phyloP scores from a whole-genome alignment of 2,113 vertebrate species.

The Saccopteryx leptura region DNA sequence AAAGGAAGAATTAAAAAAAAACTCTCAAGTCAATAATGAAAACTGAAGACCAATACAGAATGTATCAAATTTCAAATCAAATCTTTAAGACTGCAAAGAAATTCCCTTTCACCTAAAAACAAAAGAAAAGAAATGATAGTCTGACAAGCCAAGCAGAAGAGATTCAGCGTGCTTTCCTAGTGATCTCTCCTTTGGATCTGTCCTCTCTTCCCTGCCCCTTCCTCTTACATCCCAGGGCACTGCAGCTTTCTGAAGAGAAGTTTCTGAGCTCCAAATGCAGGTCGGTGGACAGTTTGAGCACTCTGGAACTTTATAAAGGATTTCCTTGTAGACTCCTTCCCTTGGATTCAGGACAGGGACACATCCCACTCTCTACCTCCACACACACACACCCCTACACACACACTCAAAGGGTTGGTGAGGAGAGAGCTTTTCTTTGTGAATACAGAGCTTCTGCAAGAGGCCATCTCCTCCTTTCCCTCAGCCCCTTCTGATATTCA shows the following conservation, averaged over 20 bases:
- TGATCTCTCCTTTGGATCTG: not conserved
- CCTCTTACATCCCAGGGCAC: not conserved
- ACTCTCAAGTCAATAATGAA: slow-evolving; percentile 5
- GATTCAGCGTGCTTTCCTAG: not conserved
- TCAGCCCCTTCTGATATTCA: not conserved
- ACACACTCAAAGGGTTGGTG: not conserved
- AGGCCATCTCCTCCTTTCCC: not conserved
- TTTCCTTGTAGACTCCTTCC: not conserved
- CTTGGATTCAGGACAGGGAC: not conserved
- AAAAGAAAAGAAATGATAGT: not conserved
- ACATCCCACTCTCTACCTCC: not conserved
- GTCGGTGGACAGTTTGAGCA: too few species aligned
- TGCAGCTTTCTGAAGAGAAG: not conserved
- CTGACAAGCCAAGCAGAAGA: not conserved
- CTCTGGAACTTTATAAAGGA: not conserved
- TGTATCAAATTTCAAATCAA: not conserved
- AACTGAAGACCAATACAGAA: not conserved
- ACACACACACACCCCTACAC: not conserved
- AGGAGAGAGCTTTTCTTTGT: not conserved
- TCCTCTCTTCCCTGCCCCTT: not conserved
- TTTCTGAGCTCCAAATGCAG: not conserved
- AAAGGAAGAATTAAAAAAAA: slow-evolving; percentile 43
- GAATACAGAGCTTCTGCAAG: not conserved
- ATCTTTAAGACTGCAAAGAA: slow-evolving; percentile 20
- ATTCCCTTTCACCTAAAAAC: not conserved